Conservation (phyloP, 2,888 invertebrate species). For the Volucella inanis region DNA sequence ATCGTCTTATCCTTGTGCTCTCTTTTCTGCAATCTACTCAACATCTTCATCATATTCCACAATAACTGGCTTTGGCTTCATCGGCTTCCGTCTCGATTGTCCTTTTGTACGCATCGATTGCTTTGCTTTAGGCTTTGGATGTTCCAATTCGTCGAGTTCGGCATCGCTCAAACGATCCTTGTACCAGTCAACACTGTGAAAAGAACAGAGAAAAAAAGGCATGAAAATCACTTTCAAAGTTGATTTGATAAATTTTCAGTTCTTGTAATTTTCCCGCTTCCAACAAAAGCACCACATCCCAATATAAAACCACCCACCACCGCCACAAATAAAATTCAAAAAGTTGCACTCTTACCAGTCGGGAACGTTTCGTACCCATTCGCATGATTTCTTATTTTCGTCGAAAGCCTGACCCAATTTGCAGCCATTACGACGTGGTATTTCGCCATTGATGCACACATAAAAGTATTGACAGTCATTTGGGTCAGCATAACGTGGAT, state of each 20-base stretch:
- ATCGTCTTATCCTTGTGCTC: not conserved
- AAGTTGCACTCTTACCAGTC: slow-evolving; percentile 88
- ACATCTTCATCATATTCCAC: slow-evolving; percentile 75
- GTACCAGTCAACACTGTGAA: slow-evolving; percentile 93
- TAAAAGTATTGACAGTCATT: slow-evolving; percentile 96
- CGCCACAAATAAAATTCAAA: slow-evolving; percentile 31
- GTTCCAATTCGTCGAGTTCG: slow-evolving; percentile 90
- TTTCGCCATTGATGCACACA: slow-evolving; percentile 94
- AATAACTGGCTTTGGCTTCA: slow-evolving; percentile 76
- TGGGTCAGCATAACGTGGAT: slow-evolving; percentile 93
- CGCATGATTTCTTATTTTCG: slow-evolving; percentile 90
- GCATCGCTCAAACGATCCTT: slow-evolving; percentile 92
- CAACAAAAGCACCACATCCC: not conserved
- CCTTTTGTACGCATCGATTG: slow-evolving; percentile 84
- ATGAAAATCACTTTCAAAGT: slow-evolving; percentile 43
- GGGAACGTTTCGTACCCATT: slow-evolving; percentile 93
- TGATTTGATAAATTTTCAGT: slow-evolving; percentile 47
- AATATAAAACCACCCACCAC: not conserved
- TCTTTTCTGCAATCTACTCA: slow-evolving; percentile 70
- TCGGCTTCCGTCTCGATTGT: slow-evolving; percentile 80
- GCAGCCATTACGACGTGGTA: slow-evolving; percentile 93
- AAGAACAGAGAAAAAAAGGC: slow-evolving; percentile 25
- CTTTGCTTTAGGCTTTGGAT: slow-evolving; percentile 88
- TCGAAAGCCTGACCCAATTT: slow-evolving; percentile 95
- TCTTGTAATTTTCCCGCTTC: not conserved